Evolutionary conservation across 2,797 vertebrate species (phyloP).

Genomic region (Dendrocincla tyrannina): DNA sequence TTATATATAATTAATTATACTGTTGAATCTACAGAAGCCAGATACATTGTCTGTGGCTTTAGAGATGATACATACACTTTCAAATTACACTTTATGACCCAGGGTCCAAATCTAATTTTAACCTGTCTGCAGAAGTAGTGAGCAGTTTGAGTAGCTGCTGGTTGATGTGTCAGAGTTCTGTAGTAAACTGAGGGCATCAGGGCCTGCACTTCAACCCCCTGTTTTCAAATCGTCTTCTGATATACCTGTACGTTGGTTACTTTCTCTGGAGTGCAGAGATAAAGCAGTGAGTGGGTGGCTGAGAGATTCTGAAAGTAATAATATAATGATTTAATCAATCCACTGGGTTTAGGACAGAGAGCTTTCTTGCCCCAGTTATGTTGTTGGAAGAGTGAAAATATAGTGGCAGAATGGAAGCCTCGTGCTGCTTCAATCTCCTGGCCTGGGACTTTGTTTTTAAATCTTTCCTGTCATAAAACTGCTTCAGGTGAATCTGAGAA

Average conservation of each 20-base stretch:
- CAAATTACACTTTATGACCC: background rate
- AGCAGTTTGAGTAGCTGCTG: background rate
- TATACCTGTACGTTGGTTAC: background rate
- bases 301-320: background rate
- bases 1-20: background rate
- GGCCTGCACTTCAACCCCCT: background rate
- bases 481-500: background rate
- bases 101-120: background rate
- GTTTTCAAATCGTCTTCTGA: background rate
- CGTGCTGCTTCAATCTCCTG: background rate
- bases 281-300: background rate
- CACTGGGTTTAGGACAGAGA: background rate
- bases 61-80: background rate
- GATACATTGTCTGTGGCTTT: background rate
- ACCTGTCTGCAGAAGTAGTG: background rate
- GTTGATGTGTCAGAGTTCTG: background rate
- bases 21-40: background rate
- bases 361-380: background rate
- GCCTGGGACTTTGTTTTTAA: background rate
- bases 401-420: background rate
- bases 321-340: background rate
- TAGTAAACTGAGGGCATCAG: background rate
- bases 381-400: background rate
- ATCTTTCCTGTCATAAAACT: background rate
- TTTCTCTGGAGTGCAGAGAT: background rate